Evolutionary conservation across 2,797 vertebrate species (phyloP).

Genomic region (Bradypodion ventrale): DNA sequence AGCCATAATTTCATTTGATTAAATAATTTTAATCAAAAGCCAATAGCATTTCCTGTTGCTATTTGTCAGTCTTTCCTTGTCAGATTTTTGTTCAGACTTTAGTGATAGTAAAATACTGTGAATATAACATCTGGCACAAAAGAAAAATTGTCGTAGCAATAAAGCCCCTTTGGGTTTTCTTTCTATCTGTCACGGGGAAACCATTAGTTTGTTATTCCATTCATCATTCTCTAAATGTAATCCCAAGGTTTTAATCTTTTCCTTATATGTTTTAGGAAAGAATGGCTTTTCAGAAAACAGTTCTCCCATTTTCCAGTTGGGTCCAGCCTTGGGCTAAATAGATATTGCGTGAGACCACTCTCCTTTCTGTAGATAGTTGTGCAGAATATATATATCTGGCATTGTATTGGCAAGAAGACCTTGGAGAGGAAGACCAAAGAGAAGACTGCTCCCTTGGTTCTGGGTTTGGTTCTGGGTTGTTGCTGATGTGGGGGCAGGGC

Average conservation of each 20-base stretch:
- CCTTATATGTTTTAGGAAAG: not conserved
- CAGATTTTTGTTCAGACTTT: conserved; percentile 54
- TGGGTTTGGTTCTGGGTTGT: not conserved
- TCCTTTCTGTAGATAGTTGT: not conserved
- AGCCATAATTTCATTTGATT: conserved; percentile 43
- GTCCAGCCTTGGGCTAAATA: not conserved
- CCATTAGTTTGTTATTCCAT: conserved; percentile 28
- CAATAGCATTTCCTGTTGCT: conserved; percentile 45
- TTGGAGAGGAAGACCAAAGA: not conserved
- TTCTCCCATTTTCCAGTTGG: not conserved
- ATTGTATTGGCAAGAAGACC: not conserved
- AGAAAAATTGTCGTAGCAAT: not conserved
- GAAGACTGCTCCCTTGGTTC: not conserved
- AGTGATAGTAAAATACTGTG: conserved; percentile 39
- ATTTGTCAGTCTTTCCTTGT: conserved; percentile 43
- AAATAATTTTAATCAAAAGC: conserved; percentile 21
- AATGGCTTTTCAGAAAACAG: not conserved
- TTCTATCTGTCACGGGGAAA: conserved; percentile 18
- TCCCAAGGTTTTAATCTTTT: not conserved
- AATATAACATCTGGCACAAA: conserved; percentile 9
- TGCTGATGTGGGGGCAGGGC: no score
- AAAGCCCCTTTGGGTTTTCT: not conserved
- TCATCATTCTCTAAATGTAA: conserved; percentile 12
- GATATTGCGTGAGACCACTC: not conserved
- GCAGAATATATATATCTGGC: not conserved